Percentiles rank a stretch among this genome's conserved stretches.
phyloP scores from a whole-genome alignment of 2,888 invertebrate genomes.

The Phytoseiulus persimilis region DNA sequence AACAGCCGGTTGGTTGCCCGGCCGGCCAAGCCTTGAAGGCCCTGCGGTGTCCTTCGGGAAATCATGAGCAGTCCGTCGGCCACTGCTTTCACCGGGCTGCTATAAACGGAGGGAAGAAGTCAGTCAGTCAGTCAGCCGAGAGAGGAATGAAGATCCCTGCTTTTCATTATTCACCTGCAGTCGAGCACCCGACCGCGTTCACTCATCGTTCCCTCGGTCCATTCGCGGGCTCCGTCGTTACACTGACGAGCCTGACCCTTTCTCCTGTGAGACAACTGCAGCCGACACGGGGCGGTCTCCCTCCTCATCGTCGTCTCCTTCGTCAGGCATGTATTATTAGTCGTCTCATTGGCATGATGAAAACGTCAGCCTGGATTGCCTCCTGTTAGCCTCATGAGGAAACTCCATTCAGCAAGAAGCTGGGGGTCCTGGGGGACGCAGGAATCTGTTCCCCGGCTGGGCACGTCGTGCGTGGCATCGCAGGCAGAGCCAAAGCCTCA shows the following conservation, averaged over 20 bases:
- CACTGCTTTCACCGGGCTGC: neutral
- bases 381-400: neutral
- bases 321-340: neutral
- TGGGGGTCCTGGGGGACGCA: too few relatives aligned
- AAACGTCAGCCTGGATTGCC: neutral
- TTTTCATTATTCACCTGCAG: neutral
- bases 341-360: neutral
- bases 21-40: neutral
- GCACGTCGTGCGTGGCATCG: too few relatives aligned
- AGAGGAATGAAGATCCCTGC: neutral
- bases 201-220: neutral
- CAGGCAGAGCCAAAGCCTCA: too few relatives aligned
- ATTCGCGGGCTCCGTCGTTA: neutral
- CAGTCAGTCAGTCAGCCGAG: neutral
- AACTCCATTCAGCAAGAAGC: too few relatives aligned
- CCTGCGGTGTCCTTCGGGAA: neutral
- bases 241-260: neutral
- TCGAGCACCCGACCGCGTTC: neutral
- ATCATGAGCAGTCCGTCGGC: neutral
- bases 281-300: too few relatives aligned
- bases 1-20: neutral
- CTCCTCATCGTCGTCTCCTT: neutral
- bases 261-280: neutral
- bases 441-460: too few relatives aligned
- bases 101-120: neutral